Percentiles rank a stretch among this genome's conserved stretches.
These are phyloP conservation scores for Nomada ferruginata DNA, from an alignment of 2,888 invertebrate species.

Conservation along the genomic window DNA sequence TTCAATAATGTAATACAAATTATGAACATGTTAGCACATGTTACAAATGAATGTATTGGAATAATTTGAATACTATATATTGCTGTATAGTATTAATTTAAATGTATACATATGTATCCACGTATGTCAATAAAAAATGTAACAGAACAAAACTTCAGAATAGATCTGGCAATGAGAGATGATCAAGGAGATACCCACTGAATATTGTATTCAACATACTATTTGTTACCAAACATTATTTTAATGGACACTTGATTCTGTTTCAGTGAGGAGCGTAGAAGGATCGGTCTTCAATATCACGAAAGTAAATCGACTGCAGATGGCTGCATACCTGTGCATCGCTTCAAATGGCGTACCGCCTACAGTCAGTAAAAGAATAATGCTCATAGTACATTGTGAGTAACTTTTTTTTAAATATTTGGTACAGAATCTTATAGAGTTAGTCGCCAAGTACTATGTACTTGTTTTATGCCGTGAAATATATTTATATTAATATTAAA, in stretches of 20 bases:
- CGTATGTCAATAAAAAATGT: too few relatives aligned
- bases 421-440: background rate
- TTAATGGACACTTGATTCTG: slow-evolving; percentile 10
- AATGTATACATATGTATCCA: too few relatives aligned
- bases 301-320: slow-evolving; percentile 89
- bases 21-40: too few relatives aligned
- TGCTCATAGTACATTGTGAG: slow-evolving; percentile 94
- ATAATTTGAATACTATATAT: too few relatives aligned
- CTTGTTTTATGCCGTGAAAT: background rate
- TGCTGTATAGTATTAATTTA: too few relatives aligned
- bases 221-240: background rate
- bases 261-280: slow-evolving; percentile 87
- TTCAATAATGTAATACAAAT: too few relatives aligned
- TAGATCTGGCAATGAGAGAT: too few relatives aligned
- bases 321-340: slow-evolving; percentile 92
- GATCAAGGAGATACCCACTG: too few relatives aligned
- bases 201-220: too few relatives aligned
- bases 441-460: background rate
- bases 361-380: slow-evolving; percentile 94
- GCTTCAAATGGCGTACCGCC: slow-evolving; percentile 94
- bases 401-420: slow-evolving; percentile 70
- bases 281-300: slow-evolving; percentile 88
- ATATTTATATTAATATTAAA: background rate
- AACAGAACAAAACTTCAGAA: too few relatives aligned
- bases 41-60: too few relatives aligned